These are phyloP conservation scores for Cryptotermes secundus DNA, from an alignment of 1,140 invertebrate genomes.

Conservation along the genomic window DNA sequence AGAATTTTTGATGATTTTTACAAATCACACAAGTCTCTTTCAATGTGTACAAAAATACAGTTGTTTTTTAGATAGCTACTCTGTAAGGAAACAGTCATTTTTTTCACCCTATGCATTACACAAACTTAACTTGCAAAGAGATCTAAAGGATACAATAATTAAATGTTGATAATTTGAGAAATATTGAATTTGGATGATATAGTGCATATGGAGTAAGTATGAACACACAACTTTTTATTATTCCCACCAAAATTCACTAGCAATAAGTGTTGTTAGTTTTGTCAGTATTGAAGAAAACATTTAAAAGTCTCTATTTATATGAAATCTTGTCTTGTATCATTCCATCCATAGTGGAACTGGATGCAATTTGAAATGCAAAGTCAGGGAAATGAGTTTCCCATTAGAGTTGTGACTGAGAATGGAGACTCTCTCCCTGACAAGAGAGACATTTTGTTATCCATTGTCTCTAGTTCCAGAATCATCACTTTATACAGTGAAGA, in stretches of 20 bases:
- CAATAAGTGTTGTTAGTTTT: slow-evolving; percentile 39
- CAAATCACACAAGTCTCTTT: slow-evolving; percentile 57
- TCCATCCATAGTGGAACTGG: slow-evolving; percentile 37
- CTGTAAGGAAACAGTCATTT: slow-evolving; percentile 25
- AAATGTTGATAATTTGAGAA: neutral
- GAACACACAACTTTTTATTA: slow-evolving; percentile 32
- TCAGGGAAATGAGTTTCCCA: slow-evolving; percentile 11
- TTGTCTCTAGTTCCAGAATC: slow-evolving; percentile 27
- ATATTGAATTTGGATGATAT: slow-evolving; percentile 12
- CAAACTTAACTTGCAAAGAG: slow-evolving; percentile 25
- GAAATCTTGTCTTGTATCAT: slow-evolving; percentile 38
- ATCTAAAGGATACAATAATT: slow-evolving; percentile 29
- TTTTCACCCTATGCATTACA: slow-evolving; percentile 33
- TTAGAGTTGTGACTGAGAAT: slow-evolving; percentile 22
- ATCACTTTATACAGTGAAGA: slow-evolving; percentile 30
- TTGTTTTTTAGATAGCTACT: slow-evolving; percentile 28
- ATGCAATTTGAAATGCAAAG: neutral
- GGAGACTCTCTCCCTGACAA: neutral
- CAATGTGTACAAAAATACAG: slow-evolving; percentile 43
- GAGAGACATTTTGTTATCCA: neutral
- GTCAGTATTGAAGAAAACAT: slow-evolving; percentile 36
- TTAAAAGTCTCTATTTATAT: slow-evolving; percentile 32
- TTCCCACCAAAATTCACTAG: slow-evolving; percentile 38
- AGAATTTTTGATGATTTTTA: slow-evolving; percentile 60
- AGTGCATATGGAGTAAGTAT: slow-evolving; percentile 4